Percentiles rank a stretch among this genome's conserved stretches.
Conservation (phyloP, 30 jellyfish, hydroid and myxozoan species). For the Turritopsis rubra region DNA sequence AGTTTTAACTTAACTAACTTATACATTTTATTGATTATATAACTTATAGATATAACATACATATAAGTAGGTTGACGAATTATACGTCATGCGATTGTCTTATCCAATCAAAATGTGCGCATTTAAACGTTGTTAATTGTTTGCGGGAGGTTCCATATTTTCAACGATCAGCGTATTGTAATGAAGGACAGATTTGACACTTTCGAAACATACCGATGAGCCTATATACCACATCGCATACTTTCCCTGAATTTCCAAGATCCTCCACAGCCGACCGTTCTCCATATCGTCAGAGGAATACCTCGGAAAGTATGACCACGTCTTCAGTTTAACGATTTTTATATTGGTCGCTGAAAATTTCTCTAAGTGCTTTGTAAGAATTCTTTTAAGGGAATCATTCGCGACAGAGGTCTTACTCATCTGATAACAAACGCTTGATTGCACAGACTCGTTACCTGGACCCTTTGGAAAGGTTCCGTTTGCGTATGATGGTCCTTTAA, state of each 20-base stretch:
- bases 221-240: constrained; percentile 91
- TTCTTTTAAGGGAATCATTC: neutral
- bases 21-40: too few species aligned
- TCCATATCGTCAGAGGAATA: constrained; percentile 42
- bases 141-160: constrained; percentile 43
- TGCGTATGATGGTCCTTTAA: constrained; percentile 38
- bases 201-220: constrained; percentile 81
- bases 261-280: constrained; percentile 63
- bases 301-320: constrained; percentile 90
- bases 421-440: neutral
- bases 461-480: constrained; percentile 18
- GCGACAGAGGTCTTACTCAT: neutral
- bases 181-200: constrained; percentile 78
- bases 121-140: neutral
- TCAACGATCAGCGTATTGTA: constrained; percentile 57
- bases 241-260: constrained; percentile 72
- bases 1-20: too few species aligned
- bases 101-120: neutral
- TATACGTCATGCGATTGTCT: neutral
- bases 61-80: too few species aligned
- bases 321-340: constrained; percentile 19
- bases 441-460: neutral
- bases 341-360: constrained; percentile 40
- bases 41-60: too few species aligned
- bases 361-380: constrained; percentile 15